Percentiles rank a stretch among this genome's conserved stretches.
phyloP scores from a whole-genome alignment of 2,888 invertebrate species.

The Apamea sordens region DNA sequence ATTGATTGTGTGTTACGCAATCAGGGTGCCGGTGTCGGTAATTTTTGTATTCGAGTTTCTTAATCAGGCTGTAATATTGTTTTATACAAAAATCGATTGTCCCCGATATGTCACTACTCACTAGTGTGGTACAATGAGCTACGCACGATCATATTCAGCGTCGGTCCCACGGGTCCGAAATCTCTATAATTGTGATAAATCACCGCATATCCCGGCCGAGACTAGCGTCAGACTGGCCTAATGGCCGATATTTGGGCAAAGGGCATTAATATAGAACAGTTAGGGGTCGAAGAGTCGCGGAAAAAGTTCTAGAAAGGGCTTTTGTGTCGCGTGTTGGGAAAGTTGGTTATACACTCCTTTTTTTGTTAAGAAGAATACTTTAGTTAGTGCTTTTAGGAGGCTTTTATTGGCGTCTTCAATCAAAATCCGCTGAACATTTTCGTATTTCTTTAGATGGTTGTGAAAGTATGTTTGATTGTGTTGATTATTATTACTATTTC shows the following conservation, averaged over 20 bases:
- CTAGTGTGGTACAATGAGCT: conserved; percentile 39
- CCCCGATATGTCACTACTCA: conserved; percentile 18
- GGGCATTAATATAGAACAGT: conserved; percentile 80
- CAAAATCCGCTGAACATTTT: neutral
- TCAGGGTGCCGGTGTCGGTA: too few species aligned
- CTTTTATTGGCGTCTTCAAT: neutral
- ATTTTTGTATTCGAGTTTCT: neutral
- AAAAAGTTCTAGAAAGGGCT: conserved; percentile 62
- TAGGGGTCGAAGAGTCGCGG: conserved; percentile 71
- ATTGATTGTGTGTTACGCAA: too few species aligned
- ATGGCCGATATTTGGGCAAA: conserved; percentile 81
- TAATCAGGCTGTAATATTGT: neutral
- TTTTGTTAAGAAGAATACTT: conserved; percentile 17
- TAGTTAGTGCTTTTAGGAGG: neutral
- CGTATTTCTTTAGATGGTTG: neutral
- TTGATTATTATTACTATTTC: neutral
- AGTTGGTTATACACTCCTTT: conserved; percentile 11
- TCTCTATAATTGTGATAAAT: conserved; percentile 88
- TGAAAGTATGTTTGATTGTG: neutral
- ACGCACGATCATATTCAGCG: conserved; percentile 63
- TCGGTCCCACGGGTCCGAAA: conserved; percentile 68
- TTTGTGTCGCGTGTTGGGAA: conserved; percentile 34
- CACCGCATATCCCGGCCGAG: conserved; percentile 79
- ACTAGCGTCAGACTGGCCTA: conserved; percentile 84
- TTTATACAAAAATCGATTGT: conserved; percentile 12